Evolutionary conservation across 2,888 invertebrate genomes (phyloP).

Genomic region (Phyllotreta cruciferae): DNA sequence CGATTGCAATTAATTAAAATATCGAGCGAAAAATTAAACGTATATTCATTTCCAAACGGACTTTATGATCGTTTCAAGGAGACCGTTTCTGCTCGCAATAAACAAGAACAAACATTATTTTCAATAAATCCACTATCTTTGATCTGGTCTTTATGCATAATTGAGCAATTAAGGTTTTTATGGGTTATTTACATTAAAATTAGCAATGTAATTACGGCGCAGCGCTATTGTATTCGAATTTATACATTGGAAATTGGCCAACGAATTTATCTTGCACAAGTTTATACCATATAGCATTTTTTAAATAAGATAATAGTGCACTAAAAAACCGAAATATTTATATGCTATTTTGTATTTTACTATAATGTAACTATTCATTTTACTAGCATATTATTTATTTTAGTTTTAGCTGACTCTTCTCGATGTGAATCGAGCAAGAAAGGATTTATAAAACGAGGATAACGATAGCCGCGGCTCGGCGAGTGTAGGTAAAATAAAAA

Average conservation of each 20-base stretch:
- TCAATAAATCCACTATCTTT: slow-evolving; percentile 16
- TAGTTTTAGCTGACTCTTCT: no score
- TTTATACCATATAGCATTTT: no score
- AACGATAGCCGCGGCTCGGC: background rate
- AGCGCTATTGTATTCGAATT: slow-evolving; percentile 13
- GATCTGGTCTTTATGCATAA: slow-evolving; percentile 16
- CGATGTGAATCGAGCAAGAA: slow-evolving; percentile 16
- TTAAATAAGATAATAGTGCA: no score
- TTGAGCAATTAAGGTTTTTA: slow-evolving; percentile 16
- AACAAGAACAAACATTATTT: background rate
- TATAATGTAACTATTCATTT: no score
- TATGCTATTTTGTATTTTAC: no score
- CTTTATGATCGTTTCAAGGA: slow-evolving; percentile 7
- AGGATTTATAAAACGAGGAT: slow-evolving; percentile 16
- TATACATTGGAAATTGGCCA: slow-evolving; percentile 17
- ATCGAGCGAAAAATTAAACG: background rate
- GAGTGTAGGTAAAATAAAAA: slow-evolving; percentile 7
- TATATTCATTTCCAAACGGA: slow-evolving; percentile 1
- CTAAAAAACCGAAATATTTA: no score
- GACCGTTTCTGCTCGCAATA: background rate
- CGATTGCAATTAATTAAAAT: background rate
- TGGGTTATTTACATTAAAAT: slow-evolving; percentile 14
- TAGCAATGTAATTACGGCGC: slow-evolving; percentile 10
- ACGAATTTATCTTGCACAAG: background rate
- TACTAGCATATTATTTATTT: no score